These are phyloP conservation scores for Anhinga rufa DNA, from an alignment of 2,113 vertebrate genomes.

Conservation along the genomic window DNA sequence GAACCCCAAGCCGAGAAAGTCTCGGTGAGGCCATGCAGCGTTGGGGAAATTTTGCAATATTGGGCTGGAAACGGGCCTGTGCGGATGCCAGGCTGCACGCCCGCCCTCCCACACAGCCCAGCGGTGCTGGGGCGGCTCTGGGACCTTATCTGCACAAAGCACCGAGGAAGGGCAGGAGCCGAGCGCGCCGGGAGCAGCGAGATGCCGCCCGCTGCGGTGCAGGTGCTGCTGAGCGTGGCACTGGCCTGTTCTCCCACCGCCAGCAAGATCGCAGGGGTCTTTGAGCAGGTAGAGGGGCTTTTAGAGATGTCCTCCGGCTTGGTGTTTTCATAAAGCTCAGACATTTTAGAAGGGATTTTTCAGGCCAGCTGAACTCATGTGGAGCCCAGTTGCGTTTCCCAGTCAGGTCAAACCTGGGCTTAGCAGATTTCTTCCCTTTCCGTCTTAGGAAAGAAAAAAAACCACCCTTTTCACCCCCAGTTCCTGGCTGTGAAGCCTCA, in stretches of 20 bases:
- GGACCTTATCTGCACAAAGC: neutral
- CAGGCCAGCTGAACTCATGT: neutral
- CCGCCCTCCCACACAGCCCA: neutral
- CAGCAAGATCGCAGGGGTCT: neutral
- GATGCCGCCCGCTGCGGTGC: accelerated
- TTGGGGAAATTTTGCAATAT: too few species aligned
- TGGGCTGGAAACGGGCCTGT: neutral
- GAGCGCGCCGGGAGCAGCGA: neutral
- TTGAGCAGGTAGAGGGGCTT: neutral
- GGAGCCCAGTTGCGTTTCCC: neutral
- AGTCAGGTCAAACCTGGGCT: neutral
- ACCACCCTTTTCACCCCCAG: neutral
- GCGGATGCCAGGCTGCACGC: too few species aligned
- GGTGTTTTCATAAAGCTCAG: neutral
- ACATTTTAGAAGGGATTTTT: neutral
- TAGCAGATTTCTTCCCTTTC: neutral
- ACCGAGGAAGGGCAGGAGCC: too few species aligned
- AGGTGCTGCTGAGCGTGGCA: accelerated
- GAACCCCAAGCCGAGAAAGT: neutral
- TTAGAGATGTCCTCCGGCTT: neutral
- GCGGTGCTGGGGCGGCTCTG: neutral
- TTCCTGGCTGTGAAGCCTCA: neutral
- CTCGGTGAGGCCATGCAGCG: accelerated
- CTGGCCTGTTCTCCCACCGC: accelerated
- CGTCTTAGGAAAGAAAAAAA: neutral